phyloP scores from a whole-genome alignment of 2,797 vertebrate species.

The Phrynocephalus guinanensis region DNA sequence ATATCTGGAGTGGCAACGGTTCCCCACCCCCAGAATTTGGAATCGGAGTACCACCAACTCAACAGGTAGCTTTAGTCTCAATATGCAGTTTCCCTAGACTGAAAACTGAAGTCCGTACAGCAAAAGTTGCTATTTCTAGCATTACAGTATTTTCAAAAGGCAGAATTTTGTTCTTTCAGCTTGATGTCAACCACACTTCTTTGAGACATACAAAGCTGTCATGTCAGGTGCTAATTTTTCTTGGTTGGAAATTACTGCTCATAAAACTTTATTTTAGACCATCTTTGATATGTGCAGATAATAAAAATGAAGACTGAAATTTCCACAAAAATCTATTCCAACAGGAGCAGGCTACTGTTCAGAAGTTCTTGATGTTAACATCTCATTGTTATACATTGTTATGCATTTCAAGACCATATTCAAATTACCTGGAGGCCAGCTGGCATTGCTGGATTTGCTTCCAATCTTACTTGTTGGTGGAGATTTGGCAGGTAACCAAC shows the following conservation, averaged over 20 bases:
- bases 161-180: too few species aligned
- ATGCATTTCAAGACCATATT: not conserved
- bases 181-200: too few species aligned
- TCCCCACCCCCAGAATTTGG: too few species aligned
- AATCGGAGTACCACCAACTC: not conserved
- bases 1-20: too few species aligned
- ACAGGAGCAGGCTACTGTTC: not conserved
- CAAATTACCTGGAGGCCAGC: constrained; percentile 94
- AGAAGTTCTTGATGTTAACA: not conserved
- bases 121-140: not conserved
- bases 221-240: not conserved
- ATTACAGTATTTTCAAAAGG: not conserved
- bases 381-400: not conserved
- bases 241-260: not conserved
- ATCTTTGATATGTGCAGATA: not conserved
- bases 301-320: not conserved
- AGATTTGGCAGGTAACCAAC: constrained; percentile 93
- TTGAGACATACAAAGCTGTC: too few species aligned
- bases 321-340: not conserved
- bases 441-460: constrained; percentile 90
- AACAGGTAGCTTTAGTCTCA: not conserved
- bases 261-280: not conserved
- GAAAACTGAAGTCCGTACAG: not conserved
- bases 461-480: constrained; percentile 93
- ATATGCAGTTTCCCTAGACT: not conserved